These are phyloP conservation scores for Xerus inauris DNA, from an alignment of 2,113 vertebrate genomes.

Conservation along the genomic window DNA sequence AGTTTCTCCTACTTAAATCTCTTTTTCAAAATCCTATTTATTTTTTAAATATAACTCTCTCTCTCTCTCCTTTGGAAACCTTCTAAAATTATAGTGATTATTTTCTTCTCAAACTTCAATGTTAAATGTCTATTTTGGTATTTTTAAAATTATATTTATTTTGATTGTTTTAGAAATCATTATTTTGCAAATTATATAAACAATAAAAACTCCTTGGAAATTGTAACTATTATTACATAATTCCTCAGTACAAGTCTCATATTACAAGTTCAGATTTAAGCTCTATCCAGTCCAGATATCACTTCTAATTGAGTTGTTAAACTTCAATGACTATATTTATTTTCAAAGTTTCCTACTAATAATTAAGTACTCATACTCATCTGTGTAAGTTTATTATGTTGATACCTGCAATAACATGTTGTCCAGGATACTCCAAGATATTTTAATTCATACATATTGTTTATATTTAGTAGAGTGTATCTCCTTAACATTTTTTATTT, in stretches of 20 bases:
- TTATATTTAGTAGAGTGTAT: neutral
- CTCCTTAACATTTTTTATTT: neutral
- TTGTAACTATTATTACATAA: neutral
- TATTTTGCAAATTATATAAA: too few species aligned
- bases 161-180: too few species aligned
- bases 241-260: neutral
- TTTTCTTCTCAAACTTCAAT: too few species aligned
- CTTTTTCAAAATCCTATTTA: too few species aligned
- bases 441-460: neutral
- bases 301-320: neutral
- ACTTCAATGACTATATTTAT: neutral
- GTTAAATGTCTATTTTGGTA: too few species aligned
- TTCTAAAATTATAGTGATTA: too few species aligned
- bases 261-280: neutral
- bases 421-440: neutral
- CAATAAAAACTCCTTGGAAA: too few species aligned
- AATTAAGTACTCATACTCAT: neutral
- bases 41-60: too few species aligned
- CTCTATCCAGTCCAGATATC: neutral
- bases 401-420: neutral
- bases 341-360: neutral
- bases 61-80: too few species aligned
- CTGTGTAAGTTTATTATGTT: neutral
- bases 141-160: too few species aligned
- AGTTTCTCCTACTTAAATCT: too few species aligned